Conservation (phyloP, 2,797 vertebrate genomes). For the Hirundo rustica region DNA sequence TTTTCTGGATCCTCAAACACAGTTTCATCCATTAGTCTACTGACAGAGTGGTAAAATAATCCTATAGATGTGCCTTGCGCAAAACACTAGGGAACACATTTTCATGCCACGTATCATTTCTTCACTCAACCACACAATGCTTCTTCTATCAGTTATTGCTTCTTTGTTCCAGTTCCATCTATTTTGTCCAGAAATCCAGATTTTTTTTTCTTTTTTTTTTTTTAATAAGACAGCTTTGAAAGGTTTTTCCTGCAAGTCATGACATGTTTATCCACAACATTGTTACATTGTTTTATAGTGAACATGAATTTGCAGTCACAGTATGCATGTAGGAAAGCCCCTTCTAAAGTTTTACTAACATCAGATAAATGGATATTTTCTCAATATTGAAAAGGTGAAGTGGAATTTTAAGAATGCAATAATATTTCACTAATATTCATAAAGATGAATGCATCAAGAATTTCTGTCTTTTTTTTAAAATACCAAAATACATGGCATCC, state of each 20-base stretch:
- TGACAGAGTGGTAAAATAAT: not conserved
- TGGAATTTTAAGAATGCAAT: not conserved
- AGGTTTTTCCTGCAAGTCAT: not conserved
- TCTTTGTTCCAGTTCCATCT: not conserved
- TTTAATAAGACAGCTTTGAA: not conserved
- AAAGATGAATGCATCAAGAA: not conserved
- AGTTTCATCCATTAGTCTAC: not conserved
- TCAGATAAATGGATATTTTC: not conserved
- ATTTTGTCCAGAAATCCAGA: not conserved
- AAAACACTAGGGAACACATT: not conserved
- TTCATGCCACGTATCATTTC: not conserved
- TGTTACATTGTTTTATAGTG: not conserved
- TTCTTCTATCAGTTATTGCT: not conserved
- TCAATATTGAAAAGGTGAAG: not conserved
- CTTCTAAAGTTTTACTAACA: not conserved
- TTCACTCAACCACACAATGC: not conserved
- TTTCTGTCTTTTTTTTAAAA: not conserved
- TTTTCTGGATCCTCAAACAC: not conserved
- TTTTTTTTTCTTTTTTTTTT: rapidly evolving
- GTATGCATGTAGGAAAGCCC: not conserved
- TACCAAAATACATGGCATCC: not conserved
- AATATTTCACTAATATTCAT: not conserved
- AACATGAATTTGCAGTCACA: not conserved
- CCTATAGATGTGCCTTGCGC: not conserved
- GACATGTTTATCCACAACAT: not conserved